Evolutionary conservation across 2,113 vertebrate genomes (phyloP).

Genomic region (Todiramphus chloris): DNA sequence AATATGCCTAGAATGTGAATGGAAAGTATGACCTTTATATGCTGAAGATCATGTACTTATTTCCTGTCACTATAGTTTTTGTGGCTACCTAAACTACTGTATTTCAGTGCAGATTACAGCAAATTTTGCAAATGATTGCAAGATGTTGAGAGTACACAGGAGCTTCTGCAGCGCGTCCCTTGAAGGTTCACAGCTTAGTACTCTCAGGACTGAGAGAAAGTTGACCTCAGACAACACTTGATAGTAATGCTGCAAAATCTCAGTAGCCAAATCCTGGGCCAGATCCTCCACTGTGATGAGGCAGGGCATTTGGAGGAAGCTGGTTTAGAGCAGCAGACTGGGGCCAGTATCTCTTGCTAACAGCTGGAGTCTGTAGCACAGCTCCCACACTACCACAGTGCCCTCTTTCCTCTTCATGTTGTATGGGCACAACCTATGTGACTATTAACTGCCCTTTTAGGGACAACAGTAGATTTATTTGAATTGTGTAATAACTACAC

Average conservation of each 20-base stretch:
- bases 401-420: rapidly evolving
- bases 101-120: background rate
- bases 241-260: background rate
- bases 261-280: background rate
- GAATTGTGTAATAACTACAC: background rate
- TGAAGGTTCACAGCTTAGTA: background rate
- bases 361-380: background rate
- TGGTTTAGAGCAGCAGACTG: background rate
- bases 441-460: background rate
- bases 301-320: background rate
- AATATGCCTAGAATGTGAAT: background rate
- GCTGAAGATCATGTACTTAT: background rate
- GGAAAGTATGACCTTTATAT: background rate
- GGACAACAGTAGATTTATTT: background rate
- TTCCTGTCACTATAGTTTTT: background rate
- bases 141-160: background rate
- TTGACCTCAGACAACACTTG: background rate
- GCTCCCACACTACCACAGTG: background rate
- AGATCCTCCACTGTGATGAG: background rate
- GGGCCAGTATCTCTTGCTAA: background rate
- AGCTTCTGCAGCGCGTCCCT: background rate
- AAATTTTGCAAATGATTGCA: background rate
- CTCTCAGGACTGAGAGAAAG: background rate
- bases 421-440: background rate
- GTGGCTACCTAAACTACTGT: background rate